phyloP scores from a whole-genome alignment of 1,140 invertebrate genomes.

The Hylaeus anthracinus region DNA sequence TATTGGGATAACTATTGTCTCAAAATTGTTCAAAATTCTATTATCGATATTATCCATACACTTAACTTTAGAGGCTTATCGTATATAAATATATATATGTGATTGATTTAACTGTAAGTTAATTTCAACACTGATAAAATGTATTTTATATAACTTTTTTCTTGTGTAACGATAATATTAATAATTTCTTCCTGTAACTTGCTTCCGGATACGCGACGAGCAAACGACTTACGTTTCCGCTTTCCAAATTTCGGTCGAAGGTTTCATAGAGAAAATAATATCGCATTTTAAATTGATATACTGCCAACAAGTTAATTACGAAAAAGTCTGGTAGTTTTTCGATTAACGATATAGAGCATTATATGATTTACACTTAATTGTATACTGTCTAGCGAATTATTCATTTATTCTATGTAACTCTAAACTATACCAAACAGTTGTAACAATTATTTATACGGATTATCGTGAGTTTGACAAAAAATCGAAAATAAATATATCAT shows the following conservation, averaged over 20 bases:
- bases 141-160: background rate
- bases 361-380: slow-evolving; percentile 23
- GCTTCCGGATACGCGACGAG: background rate
- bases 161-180: background rate
- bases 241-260: background rate
- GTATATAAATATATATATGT: slow-evolving; percentile 24
- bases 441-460: slow-evolving; percentile 16
- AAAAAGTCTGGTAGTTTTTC: slow-evolving; percentile 8
- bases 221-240: slow-evolving; percentile 5
- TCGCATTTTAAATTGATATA: slow-evolving; percentile 3
- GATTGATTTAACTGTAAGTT: slow-evolving; percentile 9
- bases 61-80: slow-evolving; percentile 32
- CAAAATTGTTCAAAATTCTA: slow-evolving; percentile 7
- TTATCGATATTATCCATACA: slow-evolving; percentile 25
- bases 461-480: slow-evolving; percentile 26
- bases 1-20: background rate
- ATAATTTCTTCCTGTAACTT: slow-evolving; percentile 18
- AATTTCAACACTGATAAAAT: background rate
- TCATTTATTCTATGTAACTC: slow-evolving; percentile 21
- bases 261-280: background rate
- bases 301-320: background rate
- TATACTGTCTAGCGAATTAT: slow-evolving; percentile 19
- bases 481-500: slow-evolving; percentile 45
- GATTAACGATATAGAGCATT: background rate
- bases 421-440: background rate